Base-by-base conservation (phyloP, 2,113 vertebrate species). In the Zeus faber region DNA sequence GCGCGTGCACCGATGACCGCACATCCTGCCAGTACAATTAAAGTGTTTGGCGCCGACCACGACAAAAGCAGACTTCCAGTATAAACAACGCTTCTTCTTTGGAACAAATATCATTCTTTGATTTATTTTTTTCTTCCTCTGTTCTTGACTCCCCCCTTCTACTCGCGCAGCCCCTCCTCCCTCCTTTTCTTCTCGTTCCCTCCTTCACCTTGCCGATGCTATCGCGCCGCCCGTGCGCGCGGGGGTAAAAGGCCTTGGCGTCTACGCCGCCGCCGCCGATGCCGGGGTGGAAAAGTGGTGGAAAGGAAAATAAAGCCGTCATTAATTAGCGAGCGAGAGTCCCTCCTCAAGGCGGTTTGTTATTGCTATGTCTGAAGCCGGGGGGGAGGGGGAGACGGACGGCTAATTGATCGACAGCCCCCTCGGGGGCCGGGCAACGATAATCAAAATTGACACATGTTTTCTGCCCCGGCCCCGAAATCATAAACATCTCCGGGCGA, bases 221-320 rank as follows among this genome's bases (percentile, higher is more conserved):
- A 46, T 60, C 23, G n/a, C 29, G 1, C 17, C 1, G 14, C 7
- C 1, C 22, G n/a, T 39, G 37, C 11, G 35, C 10, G 35, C 10
- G 35, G 35, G 40, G 22, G 26, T n/a, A 13, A 49, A 7, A 56
- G 23, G 43, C 52, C 47, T 17, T n/a, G 21, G 11, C 9, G 18
- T 66, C 55, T 2, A 0, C 4, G 29, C 22, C 16, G 45, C 18
- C 27, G 46, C n/a, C n/a, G n/a, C n/a, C n/a, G n/a, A n/a, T n/a
- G n/a, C n/a, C n/a, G n/a, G n/a, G n/a, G n/a, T n/a, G n/a, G n/a
- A n/a, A 6, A 9, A 50, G 17, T 37, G 13, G 25, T 18, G 54
- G 52, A 55, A 82, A 84, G 61, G 48, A 80, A 85, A 86, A 83
- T 74, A 83, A 82, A 85, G 76, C 68, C 65, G 66, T 74, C 74